These are phyloP conservation scores for Ptychadena robeensis DNA, from an alignment of 2,797 vertebrate genomes.

Conservation along the genomic window DNA sequence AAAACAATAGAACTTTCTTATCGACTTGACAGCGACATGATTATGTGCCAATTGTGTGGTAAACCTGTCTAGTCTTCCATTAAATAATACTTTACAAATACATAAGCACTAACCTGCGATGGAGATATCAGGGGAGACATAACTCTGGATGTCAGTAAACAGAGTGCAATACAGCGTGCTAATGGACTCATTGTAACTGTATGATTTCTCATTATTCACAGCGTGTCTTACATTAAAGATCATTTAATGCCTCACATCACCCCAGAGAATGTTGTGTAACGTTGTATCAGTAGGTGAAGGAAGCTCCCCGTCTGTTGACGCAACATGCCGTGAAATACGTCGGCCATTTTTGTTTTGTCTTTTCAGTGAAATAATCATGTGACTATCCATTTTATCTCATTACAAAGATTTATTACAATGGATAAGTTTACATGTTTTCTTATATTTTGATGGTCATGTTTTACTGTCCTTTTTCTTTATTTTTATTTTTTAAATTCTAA, in stretches of 20 bases:
- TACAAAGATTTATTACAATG: not conserved
- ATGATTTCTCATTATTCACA: constrained; percentile 44
- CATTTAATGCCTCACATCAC: constrained; percentile 40
- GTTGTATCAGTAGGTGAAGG: constrained; percentile 23
- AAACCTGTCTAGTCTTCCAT: constrained; percentile 51
- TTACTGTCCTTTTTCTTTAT: not conserved
- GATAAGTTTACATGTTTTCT: too few species aligned
- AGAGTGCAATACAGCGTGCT: constrained; percentile 11
- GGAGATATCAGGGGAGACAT: constrained; percentile 38
- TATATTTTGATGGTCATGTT: too few species aligned
- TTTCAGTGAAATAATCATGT: not conserved
- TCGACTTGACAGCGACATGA: constrained; percentile 46
- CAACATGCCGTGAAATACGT: not conserved
- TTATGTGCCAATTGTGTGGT: constrained; percentile 47
- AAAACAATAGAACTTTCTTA: constrained; percentile 53
- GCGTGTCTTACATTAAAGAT: constrained; percentile 40
- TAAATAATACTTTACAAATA: constrained; percentile 50
- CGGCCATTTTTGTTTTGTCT: not conserved
- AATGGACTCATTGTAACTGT: constrained; percentile 43
- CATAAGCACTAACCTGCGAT: constrained; percentile 24
- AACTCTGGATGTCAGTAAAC: constrained; percentile 26
- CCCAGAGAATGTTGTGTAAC: constrained; percentile 31
- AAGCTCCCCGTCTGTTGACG: not conserved
- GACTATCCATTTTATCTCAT: not conserved
- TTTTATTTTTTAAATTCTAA: too few species aligned